phyloP scores from a whole-genome alignment of 2,888 invertebrate species.

The Hypolimnas misippus region DNA sequence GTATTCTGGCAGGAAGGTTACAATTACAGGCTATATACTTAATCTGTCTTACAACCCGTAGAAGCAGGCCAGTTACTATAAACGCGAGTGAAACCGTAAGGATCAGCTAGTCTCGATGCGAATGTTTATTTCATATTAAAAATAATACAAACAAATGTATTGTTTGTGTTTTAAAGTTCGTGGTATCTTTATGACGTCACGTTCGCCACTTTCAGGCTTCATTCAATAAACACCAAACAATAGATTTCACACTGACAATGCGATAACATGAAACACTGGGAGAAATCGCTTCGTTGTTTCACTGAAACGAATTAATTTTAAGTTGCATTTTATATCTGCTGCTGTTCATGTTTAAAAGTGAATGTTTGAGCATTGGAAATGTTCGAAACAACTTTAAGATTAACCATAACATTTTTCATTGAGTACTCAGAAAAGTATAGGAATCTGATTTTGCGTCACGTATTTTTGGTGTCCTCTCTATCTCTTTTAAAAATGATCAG shows the following conservation, averaged over 20 bases:
- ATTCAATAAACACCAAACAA: constrained; percentile 36
- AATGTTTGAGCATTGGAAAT: background rate
- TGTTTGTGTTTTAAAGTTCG: constrained; percentile 19
- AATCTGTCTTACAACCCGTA: no score
- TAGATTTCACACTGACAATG: constrained; percentile 22
- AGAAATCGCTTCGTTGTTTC: constrained; percentile 25
- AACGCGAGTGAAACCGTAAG: no score
- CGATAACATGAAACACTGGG: constrained; percentile 15
- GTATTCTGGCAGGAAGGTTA: no score
- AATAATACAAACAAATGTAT: constrained; percentile 15
- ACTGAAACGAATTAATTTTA: constrained; percentile 24
- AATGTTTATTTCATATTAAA: background rate
- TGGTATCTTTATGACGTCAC: constrained; percentile 29
- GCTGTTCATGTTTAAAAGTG: background rate
- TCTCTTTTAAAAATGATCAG: no score
- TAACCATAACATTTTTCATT: background rate
- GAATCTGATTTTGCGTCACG: no score
- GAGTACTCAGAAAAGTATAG: background rate
- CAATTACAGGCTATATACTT: no score
- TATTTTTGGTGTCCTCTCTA: background rate
- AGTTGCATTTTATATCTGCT: background rate
- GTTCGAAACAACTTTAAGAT: background rate
- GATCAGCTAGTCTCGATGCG: no score
- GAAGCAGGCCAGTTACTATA: no score
- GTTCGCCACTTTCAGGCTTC: constrained; percentile 22